A percentile compares a stretch with the other conserved stretches of the same genome.
phyloP scores from a whole-genome alignment of 2,113 vertebrate genomes.

The Marmota monax region DNA sequence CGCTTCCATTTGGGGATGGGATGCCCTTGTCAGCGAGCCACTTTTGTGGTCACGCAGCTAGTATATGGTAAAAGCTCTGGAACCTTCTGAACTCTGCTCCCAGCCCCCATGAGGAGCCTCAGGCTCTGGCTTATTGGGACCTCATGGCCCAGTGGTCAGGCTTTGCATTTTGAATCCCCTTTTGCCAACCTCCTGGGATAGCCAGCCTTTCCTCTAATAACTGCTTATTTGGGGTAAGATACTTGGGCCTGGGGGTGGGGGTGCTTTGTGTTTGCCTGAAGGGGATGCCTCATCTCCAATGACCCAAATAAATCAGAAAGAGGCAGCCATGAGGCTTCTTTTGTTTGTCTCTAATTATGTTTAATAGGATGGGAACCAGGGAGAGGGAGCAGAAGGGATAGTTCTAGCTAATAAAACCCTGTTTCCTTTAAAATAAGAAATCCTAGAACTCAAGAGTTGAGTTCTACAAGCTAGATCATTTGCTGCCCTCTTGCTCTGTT shows the following conservation, averaged over 20 bases:
- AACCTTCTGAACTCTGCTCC: not conserved
- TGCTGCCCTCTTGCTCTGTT: not conserved
- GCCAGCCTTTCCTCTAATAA: not conserved
- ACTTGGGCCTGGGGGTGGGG: not conserved
- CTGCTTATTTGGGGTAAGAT: not conserved
- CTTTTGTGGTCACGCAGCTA: not conserved
- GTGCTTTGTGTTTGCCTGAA: not conserved
- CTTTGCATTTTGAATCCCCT: not conserved
- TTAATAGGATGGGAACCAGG: not conserved
- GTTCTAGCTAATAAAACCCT: slow-evolving; percentile 14
- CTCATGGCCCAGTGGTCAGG: not conserved
- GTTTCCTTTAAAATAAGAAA: not conserved
- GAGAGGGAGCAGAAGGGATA: not conserved
- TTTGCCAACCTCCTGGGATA: not conserved
- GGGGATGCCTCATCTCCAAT: not conserved
- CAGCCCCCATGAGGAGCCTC: not conserved
- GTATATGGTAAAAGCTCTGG: not conserved
- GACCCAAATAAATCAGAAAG: not conserved
- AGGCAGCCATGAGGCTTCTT: not conserved
- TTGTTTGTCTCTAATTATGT: not conserved
- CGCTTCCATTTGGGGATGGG: not conserved
- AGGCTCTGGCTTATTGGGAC: not conserved
- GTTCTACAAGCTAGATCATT: not conserved
- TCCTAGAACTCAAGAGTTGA: not conserved
- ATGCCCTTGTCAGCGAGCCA: not conserved